These are phyloP conservation scores for Colaptes auratus DNA, from an alignment of 2,113 vertebrate genomes.

Conservation along the genomic window DNA sequence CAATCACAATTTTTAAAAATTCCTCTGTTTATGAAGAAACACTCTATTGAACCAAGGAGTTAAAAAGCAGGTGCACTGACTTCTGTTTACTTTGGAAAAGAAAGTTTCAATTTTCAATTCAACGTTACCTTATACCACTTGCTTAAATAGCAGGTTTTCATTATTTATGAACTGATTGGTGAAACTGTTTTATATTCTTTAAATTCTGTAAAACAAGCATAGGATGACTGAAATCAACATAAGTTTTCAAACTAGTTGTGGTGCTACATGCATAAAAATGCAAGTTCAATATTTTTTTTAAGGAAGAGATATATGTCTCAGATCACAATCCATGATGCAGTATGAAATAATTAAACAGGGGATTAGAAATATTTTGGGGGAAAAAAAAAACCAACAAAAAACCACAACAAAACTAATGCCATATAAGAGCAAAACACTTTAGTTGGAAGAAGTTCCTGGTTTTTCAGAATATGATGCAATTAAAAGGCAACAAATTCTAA, in stretches of 20 bases:
- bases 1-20: not conserved
- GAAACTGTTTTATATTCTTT: not conserved
- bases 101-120: not conserved
- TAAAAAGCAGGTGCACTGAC: not conserved
- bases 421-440: not conserved
- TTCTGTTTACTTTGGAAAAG: not conserved
- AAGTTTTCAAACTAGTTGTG: not conserved
- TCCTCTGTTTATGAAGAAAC: not conserved
- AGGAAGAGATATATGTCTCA: not conserved
- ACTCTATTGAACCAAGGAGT: not conserved
- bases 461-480: not conserved
- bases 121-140: not conserved
- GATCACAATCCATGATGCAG: not conserved
- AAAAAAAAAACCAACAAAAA: not conserved
- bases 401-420: too few relatives aligned
- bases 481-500: not conserved
- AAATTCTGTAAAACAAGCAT: not conserved
- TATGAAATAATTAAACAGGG: not conserved
- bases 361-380: not conserved
- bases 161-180: not conserved
- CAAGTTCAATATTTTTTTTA: not conserved
- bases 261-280: not conserved
- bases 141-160: not conserved
- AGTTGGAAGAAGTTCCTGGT: not conserved
- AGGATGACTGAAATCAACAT: not conserved